Conservation (phyloP, 2,888 invertebrate species). For the Cenopis cana region DNA sequence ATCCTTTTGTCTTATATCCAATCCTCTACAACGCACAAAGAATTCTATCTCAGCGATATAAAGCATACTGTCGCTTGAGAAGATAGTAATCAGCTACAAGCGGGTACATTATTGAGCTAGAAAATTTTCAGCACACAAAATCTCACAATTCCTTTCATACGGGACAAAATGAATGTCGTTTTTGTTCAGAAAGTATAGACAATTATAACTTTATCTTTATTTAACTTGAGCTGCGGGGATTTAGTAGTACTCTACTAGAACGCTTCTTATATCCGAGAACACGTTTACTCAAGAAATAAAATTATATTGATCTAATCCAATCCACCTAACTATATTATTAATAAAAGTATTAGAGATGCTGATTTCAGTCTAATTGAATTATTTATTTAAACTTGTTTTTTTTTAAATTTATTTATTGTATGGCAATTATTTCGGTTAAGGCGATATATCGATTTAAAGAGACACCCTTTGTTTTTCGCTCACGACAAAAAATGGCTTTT, state of each 20-base stretch:
- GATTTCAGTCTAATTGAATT: not conserved
- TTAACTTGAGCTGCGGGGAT: not conserved
- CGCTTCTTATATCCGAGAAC: not conserved
- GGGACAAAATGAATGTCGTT: slow-evolving; percentile 29
- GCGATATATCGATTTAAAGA: too few species aligned
- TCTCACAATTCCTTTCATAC: slow-evolving; percentile 56
- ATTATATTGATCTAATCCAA: not conserved
- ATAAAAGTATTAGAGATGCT: not conserved
- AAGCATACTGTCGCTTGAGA: slow-evolving; percentile 51
- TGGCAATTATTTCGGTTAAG: too few species aligned
- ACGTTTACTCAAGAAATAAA: not conserved
- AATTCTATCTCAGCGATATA: slow-evolving; percentile 52
- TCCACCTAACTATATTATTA: too few species aligned
- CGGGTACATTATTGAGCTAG: slow-evolving; percentile 71
- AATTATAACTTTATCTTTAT: slow-evolving; percentile 5
- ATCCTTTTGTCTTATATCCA: slow-evolving; percentile 73
- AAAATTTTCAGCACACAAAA: slow-evolving; percentile 73
- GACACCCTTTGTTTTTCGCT: too few species aligned
- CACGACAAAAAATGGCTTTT: too few species aligned
- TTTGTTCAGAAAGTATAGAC: slow-evolving; percentile 25
- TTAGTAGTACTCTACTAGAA: not conserved
- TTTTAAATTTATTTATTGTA: too few species aligned
- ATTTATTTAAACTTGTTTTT: not conserved
- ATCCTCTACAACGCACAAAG: slow-evolving; percentile 47
- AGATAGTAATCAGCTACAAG: slow-evolving; percentile 58